Conservation (phyloP, 2,797 vertebrate genomes). For the Novumbra hubbsi region DNA sequence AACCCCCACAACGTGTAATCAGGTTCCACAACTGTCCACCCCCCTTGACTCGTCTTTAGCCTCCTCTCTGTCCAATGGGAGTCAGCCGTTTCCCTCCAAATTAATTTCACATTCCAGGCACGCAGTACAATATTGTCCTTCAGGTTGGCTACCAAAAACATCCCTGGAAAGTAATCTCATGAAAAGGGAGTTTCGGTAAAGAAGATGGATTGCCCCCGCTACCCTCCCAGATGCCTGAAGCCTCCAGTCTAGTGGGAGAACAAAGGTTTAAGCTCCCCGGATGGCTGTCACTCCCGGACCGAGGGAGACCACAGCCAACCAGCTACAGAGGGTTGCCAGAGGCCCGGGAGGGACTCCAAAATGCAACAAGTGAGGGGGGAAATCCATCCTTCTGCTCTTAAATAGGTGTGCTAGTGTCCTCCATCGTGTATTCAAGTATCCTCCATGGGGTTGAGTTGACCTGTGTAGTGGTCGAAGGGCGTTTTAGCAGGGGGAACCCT, state of each 20-base stretch:
- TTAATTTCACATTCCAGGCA: conserved; percentile 21
- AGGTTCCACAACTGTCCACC: conserved; percentile 11
- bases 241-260: conserved; percentile 9
- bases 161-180: conserved; percentile 5
- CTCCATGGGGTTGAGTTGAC: conserved; percentile 15
- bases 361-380: neutral
- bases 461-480: neutral
- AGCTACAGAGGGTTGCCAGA: conserved; percentile 7
- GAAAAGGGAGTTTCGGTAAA: conserved; percentile 23
- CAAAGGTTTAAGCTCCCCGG: conserved; percentile 19
- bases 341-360: neutral
- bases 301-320: conserved; percentile 21
- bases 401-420: conserved; percentile 7
- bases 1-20: conserved; percentile 48
- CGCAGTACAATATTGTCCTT: conserved; percentile 14
- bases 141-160: neutral
- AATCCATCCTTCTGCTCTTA: neutral
- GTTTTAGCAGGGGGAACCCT: no score
- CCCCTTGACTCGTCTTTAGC: conserved; percentile 12
- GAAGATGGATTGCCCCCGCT: neutral
- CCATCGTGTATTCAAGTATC: conserved; percentile 11
- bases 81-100: conserved; percentile 29
- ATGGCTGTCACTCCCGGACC: conserved; percentile 27
- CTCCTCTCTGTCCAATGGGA: conserved; percentile 24
- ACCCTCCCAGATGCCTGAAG: conserved; percentile 20